phyloP scores from a whole-genome alignment of 2,797 vertebrate species.

The Myotis findleyi region DNA sequence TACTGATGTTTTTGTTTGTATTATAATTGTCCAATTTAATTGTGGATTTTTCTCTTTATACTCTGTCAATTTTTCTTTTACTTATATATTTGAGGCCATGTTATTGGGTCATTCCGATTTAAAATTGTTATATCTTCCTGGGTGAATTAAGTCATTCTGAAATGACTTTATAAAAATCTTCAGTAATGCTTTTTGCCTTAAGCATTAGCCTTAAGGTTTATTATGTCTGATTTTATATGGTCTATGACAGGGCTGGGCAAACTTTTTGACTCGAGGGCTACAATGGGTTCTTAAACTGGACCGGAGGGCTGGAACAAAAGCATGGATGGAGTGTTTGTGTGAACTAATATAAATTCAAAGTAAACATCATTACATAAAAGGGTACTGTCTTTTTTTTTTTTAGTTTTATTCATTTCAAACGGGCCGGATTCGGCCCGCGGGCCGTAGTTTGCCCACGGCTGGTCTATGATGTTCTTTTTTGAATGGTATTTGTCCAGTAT shows the following conservation, averaged over 20 bases:
- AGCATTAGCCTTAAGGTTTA: background rate
- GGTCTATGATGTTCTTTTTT: background rate
- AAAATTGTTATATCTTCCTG: background rate
- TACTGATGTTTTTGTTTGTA: background rate
- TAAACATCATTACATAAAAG: no score
- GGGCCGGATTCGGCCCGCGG: no score
- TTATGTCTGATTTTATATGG: background rate
- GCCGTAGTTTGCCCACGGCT: no score
- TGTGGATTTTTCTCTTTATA: background rate
- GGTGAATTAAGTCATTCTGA: slow-evolving; percentile 26
- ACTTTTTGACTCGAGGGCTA: no score
- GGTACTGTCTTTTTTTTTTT: no score
- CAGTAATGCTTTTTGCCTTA: background rate
- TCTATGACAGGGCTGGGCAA: background rate
- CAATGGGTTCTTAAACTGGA: no score
- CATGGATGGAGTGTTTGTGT: no score
- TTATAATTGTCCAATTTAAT: background rate
- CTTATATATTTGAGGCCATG: background rate
- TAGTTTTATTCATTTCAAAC: no score
- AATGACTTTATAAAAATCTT: background rate
- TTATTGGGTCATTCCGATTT: background rate
- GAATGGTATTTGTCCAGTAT: background rate
- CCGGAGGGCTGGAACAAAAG: no score
- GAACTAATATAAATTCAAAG: no score
- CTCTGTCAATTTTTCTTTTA: background rate